Base-by-base conservation (phyloP, 2,797 vertebrate species). In the Sebastes reedi region DNA sequence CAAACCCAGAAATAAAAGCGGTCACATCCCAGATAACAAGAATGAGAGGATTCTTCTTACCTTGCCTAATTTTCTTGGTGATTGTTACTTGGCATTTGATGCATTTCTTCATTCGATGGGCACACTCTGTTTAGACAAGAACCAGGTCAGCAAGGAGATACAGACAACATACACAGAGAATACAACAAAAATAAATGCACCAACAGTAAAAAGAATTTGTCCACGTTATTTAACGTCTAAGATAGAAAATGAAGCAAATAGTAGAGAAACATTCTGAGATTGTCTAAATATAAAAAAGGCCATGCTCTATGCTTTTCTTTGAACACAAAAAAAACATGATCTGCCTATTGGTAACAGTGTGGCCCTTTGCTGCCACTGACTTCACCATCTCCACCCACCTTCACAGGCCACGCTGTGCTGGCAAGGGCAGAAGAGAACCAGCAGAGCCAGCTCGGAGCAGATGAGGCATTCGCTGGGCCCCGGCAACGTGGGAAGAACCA, bases 101-200 rank as follows among this genome's bases (percentile, higher is more conserved):
- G 91, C 98, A 99, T 87, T 99, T 99, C 96, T 99, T 99, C 98
- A 99, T 99, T 79, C 98, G 96, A 91, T 97, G 97, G 76, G 98
- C 97, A 64, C 98, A 99, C 77, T 99, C 98, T 99, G 94, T 86
- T 14, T 0, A 42, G 79, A 86, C 54, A 76, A 74, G 4, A 24
- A 70, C 14, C 20, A 62, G 5, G n/a, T 80, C 70, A 86, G 52
- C 20, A 18, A 11, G 22, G 27, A 56, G 32, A 34, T 10, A 56
- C 18, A 70, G 10, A 52, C 8, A 4, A 59, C 2, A 66, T 12
- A 20, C 46, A 22, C 46, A 20, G 1, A 39, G 4, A 62, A 46
- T 6, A 16, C 1, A 22, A 72, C 6, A 27, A 52, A 67, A 8
- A 14, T 7, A 62, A 55, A 36, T 29, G 4, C 25, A 24, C 14